phyloP scores from a whole-genome alignment of 2,888 invertebrate species.

The Xanthorhoe designata region DNA sequence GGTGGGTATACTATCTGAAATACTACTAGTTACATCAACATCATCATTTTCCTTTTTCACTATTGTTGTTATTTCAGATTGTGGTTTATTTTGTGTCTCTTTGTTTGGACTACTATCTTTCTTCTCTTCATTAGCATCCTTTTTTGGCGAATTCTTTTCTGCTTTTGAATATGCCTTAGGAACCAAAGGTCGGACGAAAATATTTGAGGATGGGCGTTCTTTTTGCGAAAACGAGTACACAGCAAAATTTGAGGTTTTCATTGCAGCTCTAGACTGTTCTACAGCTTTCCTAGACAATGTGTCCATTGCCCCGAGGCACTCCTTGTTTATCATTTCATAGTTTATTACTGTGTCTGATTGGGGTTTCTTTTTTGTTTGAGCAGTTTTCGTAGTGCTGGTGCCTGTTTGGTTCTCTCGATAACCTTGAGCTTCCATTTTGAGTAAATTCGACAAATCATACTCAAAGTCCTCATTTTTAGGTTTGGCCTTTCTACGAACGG shows the following conservation, averaged over 20 bases:
- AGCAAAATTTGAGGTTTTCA: conserved; percentile 61
- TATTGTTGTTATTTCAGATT: not conserved
- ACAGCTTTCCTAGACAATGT: conserved; percentile 70
- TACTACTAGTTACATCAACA: conserved; percentile 1
- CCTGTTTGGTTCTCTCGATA: conserved; percentile 71
- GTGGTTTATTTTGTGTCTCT: conserved; percentile 59
- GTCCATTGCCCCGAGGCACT: conserved; percentile 70
- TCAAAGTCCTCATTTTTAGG: conserved; percentile 89
- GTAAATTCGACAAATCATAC: conserved; percentile 87
- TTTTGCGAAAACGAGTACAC: conserved; percentile 51
- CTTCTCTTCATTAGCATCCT: conserved; percentile 59
- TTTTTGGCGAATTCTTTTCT: conserved; percentile 74
- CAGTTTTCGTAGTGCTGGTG: conserved; percentile 54
- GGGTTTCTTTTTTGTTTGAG: conserved; percentile 66
- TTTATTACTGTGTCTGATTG: conserved; percentile 52
- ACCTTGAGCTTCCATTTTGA: conserved; percentile 82
- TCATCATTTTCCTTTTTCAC: conserved; percentile 34
- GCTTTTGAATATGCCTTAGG: conserved; percentile 62
- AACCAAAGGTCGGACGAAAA: conserved; percentile 73
- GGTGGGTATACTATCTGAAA: conserved; percentile 15
- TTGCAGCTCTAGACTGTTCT: conserved; percentile 65
- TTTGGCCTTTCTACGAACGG: conserved; percentile 88
- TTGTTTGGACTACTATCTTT: conserved; percentile 91
- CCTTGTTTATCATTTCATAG: conserved; percentile 67
- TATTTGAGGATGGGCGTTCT: conserved; percentile 56